These are phyloP conservation scores for Entomobrya multifasciata DNA, from an alignment of 2,888 invertebrate genomes.

Conservation along the genomic window DNA sequence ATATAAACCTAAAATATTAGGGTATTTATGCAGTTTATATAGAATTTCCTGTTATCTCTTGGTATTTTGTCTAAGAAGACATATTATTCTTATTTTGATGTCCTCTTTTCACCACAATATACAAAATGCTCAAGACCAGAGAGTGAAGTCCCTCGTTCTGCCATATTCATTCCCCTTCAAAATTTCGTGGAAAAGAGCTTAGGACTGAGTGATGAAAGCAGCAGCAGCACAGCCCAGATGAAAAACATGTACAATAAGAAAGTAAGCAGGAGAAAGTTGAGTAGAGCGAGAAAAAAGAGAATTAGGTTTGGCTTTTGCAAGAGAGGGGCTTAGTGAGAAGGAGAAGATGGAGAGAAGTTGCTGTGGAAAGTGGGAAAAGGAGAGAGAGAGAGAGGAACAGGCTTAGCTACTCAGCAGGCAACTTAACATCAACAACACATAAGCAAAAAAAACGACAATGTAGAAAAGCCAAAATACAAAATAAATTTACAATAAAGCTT, in stretches of 20 bases:
- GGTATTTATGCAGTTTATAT: too few species aligned
- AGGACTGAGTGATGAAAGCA: neutral
- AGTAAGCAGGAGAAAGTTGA: constrained; percentile 12
- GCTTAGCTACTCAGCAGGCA: constrained; percentile 27
- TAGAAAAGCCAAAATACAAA: constrained; percentile 23
- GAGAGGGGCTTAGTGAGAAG: constrained; percentile 2
- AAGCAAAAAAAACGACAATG: neutral
- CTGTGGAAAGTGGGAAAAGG: too few species aligned
- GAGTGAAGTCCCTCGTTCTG: neutral
- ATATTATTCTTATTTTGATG: constrained; percentile 1
- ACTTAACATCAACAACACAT: constrained; percentile 20
- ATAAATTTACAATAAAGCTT: constrained; percentile 19
- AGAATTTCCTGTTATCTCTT: constrained; percentile 9
- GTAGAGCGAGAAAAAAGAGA: constrained; percentile 9
- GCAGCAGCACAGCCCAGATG: neutral
- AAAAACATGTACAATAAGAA: neutral
- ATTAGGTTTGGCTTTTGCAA: neutral
- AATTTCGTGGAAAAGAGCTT: constrained; percentile 11
- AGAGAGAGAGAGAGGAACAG: neutral
- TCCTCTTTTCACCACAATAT: neutral
- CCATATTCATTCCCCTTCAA: neutral
- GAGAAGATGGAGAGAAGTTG: too few species aligned
- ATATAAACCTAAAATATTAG: too few species aligned
- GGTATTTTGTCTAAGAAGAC: neutral
- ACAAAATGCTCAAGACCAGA: too few species aligned